Percentiles rank a stretch among this genome's conserved stretches.
phyloP scores from a whole-genome alignment of 2,797 vertebrate genomes.

The Enteromius treurensis region DNA sequence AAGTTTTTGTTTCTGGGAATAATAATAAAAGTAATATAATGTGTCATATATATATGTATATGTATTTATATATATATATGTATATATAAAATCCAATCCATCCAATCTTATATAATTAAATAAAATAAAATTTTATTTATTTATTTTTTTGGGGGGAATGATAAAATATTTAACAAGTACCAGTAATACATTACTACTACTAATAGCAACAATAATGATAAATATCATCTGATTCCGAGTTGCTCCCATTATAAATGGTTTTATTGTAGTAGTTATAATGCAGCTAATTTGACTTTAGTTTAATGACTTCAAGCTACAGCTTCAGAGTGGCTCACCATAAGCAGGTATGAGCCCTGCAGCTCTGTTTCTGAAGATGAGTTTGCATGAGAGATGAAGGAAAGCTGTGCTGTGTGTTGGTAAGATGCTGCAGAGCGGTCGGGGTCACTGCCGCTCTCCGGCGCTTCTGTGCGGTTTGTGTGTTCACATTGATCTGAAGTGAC shows the following conservation, averaged over 20 bases:
- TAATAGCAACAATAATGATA: neutral
- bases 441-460: conserved; percentile 8
- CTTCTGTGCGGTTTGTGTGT: conserved; percentile 10
- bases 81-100: too few relatives aligned
- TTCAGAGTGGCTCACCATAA: neutral
- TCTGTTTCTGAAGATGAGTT: conserved; percentile 2
- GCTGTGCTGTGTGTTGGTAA: neutral
- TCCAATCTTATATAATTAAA: neutral
- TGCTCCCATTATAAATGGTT: neutral
- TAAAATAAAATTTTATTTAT: neutral
- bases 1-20: neutral
- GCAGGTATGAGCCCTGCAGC: neutral
- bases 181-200: too few relatives aligned
- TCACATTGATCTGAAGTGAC: conserved; percentile 46
- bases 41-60: too few relatives aligned
- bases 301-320: neutral
- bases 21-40: neutral
- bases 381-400: conserved; percentile 5
- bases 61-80: too few relatives aligned
- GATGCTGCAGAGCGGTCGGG: neutral
- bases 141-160: neutral
- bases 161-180: neutral
- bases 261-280: neutral
- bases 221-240: neutral
- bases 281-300: neutral